phyloP scores from a whole-genome alignment of 2,888 invertebrate species.

The Sceliomorpha sp. region DNA sequence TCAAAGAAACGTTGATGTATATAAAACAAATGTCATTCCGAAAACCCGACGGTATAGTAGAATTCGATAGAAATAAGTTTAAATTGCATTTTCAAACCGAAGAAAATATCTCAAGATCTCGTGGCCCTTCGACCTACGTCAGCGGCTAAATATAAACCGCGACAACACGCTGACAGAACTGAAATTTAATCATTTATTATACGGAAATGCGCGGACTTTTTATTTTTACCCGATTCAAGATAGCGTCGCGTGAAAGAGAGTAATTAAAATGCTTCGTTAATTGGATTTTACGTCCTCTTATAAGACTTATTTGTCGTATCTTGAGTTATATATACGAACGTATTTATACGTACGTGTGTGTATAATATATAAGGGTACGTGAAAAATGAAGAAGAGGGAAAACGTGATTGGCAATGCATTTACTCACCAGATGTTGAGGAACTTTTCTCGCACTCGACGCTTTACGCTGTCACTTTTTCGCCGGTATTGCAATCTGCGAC shows the following conservation, averaged over 20 bases:
- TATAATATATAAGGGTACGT: background rate
- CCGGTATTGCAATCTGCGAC: constrained; percentile 83
- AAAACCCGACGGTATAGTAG: no score
- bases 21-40: no score
- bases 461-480: constrained; percentile 84
- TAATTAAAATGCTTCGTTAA: no score
- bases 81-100: constrained; percentile 12
- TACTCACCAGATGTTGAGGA: constrained; percentile 84
- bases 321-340: no score
- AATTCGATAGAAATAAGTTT: no score
- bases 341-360: no score
- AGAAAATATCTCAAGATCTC: constrained; percentile 27
- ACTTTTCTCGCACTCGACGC: constrained; percentile 83
- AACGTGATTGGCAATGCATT: background rate
- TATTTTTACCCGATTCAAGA: constrained; percentile 35
- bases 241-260: no score
- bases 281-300: no score
- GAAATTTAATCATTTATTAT: constrained; percentile 43
- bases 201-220: constrained; percentile 39
- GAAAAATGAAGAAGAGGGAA: background rate
- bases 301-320: no score
- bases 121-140: constrained; percentile 25
- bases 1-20: no score
- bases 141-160: constrained; percentile 26
- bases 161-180: constrained; percentile 28